Evolutionary conservation across 2,888 invertebrate species (phyloP), one percentile per base, ranked within the genome.

Genomic region (Polymixis flavicincta): DNA sequence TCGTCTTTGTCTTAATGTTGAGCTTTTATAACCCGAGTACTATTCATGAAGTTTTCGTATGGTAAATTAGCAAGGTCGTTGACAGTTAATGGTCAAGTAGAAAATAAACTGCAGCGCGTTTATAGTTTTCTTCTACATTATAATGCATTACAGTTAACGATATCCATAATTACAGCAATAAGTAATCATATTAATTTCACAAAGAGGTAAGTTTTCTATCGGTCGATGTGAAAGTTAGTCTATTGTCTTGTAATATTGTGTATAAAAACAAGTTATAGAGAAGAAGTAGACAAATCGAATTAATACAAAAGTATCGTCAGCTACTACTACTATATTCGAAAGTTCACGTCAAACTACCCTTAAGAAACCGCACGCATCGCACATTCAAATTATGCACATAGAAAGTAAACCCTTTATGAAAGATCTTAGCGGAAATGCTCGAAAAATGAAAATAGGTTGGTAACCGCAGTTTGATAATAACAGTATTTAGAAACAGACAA

Each of bases 151-250:
- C 13, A 81, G 68, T 55, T 73, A 81, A 81, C 69, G 65, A 67
- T 78, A 81, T 61, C 37, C 52, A 50, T 67, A 70, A 81, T 81
- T 73, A 66, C 8, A 61, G 52, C 81, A 54, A 81, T 81, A 57
- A 77, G 65, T 81, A 19, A 64, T 50, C 13, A 28, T 55, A 50
- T 70, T 61, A 59, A 74, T 45, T 48, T 50, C 25, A 48, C 45
- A 59, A 65, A 78, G 28, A 74, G 81, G 78, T 78, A 78, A 64
- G 45, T 19, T 42, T 60, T 63, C 9, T 22, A 7, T 45, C n/a
- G 14, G 55, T 50, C 17, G 48, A 52, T 70, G 66, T 59, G 82
- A 81, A 78, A 81, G 78, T 54, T 59, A 25, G 17, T 0, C 32
- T 45, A 37, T 22, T 42, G 37, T 19, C 19, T 57, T n/a, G 22